Evolutionary conservation across 2,797 vertebrate species (phyloP).

Genomic region (Spondyliosoma cantharus): DNA sequence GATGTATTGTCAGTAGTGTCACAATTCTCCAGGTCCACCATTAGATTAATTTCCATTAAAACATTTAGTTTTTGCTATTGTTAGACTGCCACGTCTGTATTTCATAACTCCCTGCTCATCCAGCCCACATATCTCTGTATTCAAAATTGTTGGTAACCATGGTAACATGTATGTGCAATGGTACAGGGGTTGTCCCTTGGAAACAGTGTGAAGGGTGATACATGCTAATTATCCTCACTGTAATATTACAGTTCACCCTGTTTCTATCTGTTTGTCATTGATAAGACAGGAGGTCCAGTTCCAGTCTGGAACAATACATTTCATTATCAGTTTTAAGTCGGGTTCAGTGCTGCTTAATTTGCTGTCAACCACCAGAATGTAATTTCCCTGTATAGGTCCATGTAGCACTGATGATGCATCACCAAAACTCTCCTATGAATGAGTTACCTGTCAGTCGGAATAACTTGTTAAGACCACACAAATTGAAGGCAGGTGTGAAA

Average conservation of each 20-base stretch:
- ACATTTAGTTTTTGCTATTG: too few species aligned
- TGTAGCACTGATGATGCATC: neutral
- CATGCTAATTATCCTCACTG: neutral
- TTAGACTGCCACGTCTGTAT: neutral
- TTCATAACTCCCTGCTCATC: too few species aligned
- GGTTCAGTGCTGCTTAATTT: neutral
- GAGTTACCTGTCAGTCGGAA: too few species aligned
- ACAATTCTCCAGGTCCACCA: too few species aligned
- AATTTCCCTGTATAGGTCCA: neutral
- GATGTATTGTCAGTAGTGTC: too few species aligned
- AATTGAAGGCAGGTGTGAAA: too few species aligned
- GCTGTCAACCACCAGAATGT: neutral
- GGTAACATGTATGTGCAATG: neutral
- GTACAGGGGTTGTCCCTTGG: neutral
- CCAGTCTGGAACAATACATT: neutral
- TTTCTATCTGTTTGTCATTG: neutral
- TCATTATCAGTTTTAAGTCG: neutral
- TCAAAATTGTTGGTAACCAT: neutral
- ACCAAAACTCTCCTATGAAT: too few species aligned
- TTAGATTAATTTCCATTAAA: too few species aligned
- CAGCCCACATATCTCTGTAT: neutral
- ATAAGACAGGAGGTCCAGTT: neutral
- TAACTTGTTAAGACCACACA: too few species aligned
- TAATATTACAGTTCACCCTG: neutral
- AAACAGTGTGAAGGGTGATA: too few species aligned